phyloP scores from a whole-genome alignment of 2,888 invertebrate species.

The Anthophora plumipes region DNA sequence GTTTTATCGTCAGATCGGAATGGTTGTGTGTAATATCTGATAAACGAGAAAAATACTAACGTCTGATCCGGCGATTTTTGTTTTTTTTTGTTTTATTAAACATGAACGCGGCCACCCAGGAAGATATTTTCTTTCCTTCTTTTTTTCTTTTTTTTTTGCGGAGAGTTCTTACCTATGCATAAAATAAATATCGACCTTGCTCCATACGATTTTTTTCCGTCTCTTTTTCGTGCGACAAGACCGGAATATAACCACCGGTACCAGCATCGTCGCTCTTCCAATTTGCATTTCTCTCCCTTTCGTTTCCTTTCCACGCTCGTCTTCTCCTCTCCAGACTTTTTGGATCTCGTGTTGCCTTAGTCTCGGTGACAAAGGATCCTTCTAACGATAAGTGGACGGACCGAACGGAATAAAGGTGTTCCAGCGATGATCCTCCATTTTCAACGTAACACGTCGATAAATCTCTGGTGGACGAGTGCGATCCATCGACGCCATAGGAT shows the following conservation, averaged over 20 bases:
- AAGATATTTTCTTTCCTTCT: constrained; percentile 30
- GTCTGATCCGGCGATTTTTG: constrained; percentile 50
- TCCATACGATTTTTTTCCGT: constrained; percentile 55
- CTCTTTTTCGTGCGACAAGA: constrained; percentile 40
- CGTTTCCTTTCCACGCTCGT: neutral
- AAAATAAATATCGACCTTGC: constrained; percentile 60
- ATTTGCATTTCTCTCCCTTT: constrained; percentile 63
- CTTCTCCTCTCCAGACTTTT: neutral
- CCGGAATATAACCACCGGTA: constrained; percentile 33
- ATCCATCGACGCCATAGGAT: constrained; percentile 61
- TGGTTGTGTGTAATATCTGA: constrained; percentile 40
- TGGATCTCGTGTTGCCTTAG: constrained; percentile 8
- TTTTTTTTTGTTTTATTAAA: no score
- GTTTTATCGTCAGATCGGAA: constrained; percentile 21
- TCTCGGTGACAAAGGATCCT: constrained; percentile 62
- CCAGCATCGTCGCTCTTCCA: constrained; percentile 19
- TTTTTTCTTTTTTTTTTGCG: neutral
- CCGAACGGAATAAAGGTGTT: constrained; percentile 62
- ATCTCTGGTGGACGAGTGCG: constrained; percentile 60
- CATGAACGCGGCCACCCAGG: constrained; percentile 39
- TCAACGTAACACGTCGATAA: constrained; percentile 59
- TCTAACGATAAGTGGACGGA: constrained; percentile 61
- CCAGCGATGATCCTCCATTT: constrained; percentile 60
- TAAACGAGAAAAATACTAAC: constrained; percentile 21
- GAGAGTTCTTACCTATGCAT: constrained; percentile 31